These are phyloP conservation scores for Anguilla anguilla DNA, from an alignment of 2,797 vertebrate species.

Conservation along the genomic window DNA sequence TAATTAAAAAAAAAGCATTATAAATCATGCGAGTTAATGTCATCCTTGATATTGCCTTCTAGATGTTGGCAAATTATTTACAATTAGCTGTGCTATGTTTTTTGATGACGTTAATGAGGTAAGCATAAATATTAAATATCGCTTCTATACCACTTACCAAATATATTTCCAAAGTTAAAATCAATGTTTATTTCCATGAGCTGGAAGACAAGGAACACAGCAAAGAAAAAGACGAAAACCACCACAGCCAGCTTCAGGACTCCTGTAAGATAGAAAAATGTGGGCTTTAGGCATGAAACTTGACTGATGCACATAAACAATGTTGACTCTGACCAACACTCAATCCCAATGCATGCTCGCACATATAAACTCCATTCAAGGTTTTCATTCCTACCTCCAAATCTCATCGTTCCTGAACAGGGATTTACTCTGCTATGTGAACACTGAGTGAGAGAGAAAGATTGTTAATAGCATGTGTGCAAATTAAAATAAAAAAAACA, in stretches of 20 bases:
- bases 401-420: not conserved
- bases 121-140: not conserved
- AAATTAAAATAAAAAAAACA: not conserved
- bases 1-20: too few species aligned
- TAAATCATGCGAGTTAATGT: too few species aligned
- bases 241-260: conserved; percentile 81
- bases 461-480: not conserved
- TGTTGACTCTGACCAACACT: not conserved
- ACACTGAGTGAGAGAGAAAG: not conserved
- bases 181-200: conserved; percentile 90
- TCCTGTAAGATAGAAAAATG: conserved; percentile 63
- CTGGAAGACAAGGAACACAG: conserved; percentile 86
- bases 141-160: conserved; percentile 77
- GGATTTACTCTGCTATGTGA: not conserved
- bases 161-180: conserved; percentile 75
- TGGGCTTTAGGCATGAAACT: not conserved
- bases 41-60: not conserved
- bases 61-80: not conserved
- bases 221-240: conserved; percentile 79
- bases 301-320: not conserved
- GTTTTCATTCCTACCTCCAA: not conserved
- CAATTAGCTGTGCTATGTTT: not conserved
- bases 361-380: not conserved
- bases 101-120: not conserved
- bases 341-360: too few species aligned